Percentiles rank a stretch among this genome's conserved stretches.
Evolutionary conservation across 2,113 vertebrate species (phyloP).

Genomic region (Anoura caudifer): DNA sequence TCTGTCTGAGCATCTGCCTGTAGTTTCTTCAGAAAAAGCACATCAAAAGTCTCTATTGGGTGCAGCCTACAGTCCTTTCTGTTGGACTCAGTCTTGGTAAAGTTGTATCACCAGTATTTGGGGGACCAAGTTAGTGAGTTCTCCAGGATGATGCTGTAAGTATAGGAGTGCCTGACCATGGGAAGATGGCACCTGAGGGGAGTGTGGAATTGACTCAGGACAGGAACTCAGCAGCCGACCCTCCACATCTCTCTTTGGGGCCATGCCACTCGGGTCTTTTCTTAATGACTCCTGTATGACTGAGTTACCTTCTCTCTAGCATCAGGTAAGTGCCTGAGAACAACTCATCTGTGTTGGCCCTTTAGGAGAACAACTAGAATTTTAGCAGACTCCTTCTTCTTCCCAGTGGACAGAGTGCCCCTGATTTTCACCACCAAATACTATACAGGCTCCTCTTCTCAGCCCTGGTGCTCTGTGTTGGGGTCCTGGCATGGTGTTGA

Average conservation of each 20-base stretch:
- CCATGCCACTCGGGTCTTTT: not conserved
- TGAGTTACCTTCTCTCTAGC: not conserved
- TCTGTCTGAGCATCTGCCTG: not conserved
- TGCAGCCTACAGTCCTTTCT: too few species aligned
- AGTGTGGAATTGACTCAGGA: too few species aligned
- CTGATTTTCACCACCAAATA: not conserved
- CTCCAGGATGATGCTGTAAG: too few species aligned
- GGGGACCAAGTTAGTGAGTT: too few species aligned
- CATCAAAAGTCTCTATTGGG: too few species aligned
- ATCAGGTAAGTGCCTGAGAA: not conserved
- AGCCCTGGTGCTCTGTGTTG: not conserved
- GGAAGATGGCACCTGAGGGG: too few species aligned
- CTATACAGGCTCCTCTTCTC: not conserved
- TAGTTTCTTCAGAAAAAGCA: not conserved
- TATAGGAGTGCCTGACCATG: too few species aligned
- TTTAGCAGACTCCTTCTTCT: not conserved
- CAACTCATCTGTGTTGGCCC: not conserved
- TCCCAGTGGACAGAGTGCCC: not conserved
- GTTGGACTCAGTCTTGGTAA: too few species aligned
- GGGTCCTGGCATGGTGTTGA: not conserved
- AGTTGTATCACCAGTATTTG: too few species aligned
- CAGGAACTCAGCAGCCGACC: too few species aligned
- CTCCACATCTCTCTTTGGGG: too few species aligned
- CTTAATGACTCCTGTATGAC: not conserved
- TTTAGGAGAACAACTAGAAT: not conserved